Percentiles rank a stretch among this genome's conserved stretches.
These are phyloP conservation scores for Perca schrenkii DNA, from an alignment of 2,113 vertebrate genomes.

Conservation along the genomic window DNA sequence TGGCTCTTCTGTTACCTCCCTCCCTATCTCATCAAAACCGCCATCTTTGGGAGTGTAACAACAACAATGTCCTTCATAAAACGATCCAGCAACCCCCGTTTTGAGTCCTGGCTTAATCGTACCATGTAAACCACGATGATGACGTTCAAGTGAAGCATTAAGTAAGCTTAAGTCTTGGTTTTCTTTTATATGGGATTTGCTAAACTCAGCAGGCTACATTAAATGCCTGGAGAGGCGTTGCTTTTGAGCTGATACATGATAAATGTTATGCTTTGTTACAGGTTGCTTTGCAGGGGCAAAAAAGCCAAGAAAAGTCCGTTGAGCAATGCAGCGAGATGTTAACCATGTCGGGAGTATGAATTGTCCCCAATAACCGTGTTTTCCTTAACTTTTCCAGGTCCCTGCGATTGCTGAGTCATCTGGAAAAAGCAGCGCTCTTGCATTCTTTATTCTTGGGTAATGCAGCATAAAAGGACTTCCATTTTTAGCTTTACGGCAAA, in stretches of 20 bases:
- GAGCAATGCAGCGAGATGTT: constrained; percentile 27
- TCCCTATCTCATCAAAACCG: constrained; percentile 70
- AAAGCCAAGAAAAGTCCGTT: neutral
- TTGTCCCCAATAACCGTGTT: constrained; percentile 66
- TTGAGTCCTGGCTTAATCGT: constrained; percentile 32
- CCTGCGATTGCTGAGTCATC: constrained; percentile 76
- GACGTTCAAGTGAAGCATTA: constrained; percentile 48
- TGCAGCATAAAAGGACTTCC: constrained; percentile 75
- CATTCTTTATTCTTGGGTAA: constrained; percentile 79
- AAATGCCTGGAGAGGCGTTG: constrained; percentile 19
- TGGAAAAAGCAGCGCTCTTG: constrained; percentile 73
- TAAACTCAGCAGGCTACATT: constrained; percentile 25
- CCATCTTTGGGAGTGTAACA: constrained; percentile 78
- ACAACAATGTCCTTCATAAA: constrained; percentile 66
- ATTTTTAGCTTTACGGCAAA: constrained; percentile 78
- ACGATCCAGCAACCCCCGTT: constrained; percentile 42
- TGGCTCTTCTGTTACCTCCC: constrained; percentile 70
- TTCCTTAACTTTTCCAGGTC: constrained; percentile 64
- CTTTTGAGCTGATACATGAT: constrained; percentile 1
- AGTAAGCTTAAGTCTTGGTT: constrained; percentile 38
- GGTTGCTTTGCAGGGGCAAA: constrained; percentile 22
- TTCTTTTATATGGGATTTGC: constrained; percentile 37
- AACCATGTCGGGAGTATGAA: constrained; percentile 36
- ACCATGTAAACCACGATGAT: constrained; percentile 56
- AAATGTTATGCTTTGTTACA: constrained; percentile 37